Conservation (phyloP, 1,140 invertebrate species). For the Sycophaga agraensis region DNA sequence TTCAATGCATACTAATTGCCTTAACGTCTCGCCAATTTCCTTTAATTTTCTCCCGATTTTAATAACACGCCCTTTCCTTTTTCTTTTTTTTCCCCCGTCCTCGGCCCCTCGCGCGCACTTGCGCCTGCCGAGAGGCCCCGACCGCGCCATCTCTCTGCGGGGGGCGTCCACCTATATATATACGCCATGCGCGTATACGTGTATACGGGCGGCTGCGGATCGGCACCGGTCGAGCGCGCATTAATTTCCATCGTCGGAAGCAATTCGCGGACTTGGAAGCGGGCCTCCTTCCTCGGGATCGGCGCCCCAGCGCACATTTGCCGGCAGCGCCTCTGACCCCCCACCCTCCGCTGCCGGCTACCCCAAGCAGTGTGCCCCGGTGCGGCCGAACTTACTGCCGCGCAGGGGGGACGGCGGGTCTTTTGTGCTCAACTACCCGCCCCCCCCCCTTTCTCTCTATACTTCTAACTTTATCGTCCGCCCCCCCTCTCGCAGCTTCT, state of each 20-base stretch:
- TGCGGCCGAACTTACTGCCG: too few species aligned
- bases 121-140: not conserved
- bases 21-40: slow-evolving; percentile 18
- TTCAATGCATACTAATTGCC: slow-evolving; percentile 25
- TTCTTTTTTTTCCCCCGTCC: too few species aligned
- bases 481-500: not conserved
- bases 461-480: not conserved
- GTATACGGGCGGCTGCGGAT: too few species aligned
- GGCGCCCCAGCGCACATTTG: too few species aligned
- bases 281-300: slow-evolving; percentile 2
- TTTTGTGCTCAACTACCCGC: slow-evolving; percentile 8
- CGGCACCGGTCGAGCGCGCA: not conserved
- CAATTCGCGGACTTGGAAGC: slow-evolving; percentile 24
- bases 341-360: too few species aligned
- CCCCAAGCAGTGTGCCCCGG: too few species aligned
- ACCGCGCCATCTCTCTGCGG: too few species aligned
- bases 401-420: slow-evolving; percentile 7
- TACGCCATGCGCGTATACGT: not conserved
- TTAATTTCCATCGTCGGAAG: slow-evolving; percentile 28
- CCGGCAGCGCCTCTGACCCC: too few species aligned
- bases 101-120: too few species aligned
- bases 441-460: slow-evolving; percentile 26
- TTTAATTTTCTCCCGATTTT: slow-evolving; percentile 23
- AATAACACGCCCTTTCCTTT: slow-evolving; percentile 8
- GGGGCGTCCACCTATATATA: not conserved